phyloP scores from a whole-genome alignment of 2,797 vertebrate species.

The Semotilus atromaculatus region DNA sequence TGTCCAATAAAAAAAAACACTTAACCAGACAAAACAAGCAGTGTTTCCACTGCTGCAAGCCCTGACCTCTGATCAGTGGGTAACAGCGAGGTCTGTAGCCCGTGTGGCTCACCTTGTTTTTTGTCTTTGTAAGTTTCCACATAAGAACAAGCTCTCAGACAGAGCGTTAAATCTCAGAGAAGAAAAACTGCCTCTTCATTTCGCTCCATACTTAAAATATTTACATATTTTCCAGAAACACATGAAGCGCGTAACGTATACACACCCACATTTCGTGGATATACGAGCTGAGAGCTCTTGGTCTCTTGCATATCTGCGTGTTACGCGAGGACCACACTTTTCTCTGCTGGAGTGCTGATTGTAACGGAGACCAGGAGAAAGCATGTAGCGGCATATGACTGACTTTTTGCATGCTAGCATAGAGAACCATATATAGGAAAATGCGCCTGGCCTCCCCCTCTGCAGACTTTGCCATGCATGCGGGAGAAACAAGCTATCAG shows the following conservation, averaged over 20 bases:
- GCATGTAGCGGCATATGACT: conserved; percentile 28
- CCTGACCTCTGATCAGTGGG: conserved; percentile 44
- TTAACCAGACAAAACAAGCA: conserved; percentile 54
- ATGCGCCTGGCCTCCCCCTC: conserved; percentile 28
- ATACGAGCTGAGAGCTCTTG: conserved; percentile 52
- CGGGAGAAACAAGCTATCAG: conserved; percentile 75
- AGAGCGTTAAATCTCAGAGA: conserved; percentile 55
- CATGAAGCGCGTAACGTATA: conserved; percentile 61
- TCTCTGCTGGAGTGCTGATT: conserved; percentile 42
- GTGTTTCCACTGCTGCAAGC: conserved; percentile 41
- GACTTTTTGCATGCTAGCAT: conserved; percentile 25
- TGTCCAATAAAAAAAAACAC: conserved; percentile 48
- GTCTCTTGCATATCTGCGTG: conserved; percentile 48
- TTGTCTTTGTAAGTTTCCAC: conserved; percentile 46
- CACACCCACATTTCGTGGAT: conserved; percentile 54
- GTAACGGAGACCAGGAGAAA: conserved; percentile 44
- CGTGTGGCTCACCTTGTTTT: conserved; percentile 51
- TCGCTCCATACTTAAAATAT: conserved; percentile 74
- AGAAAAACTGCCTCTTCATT: conserved; percentile 67
- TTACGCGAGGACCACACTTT: conserved; percentile 21
- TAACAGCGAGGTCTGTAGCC: conserved; percentile 28
- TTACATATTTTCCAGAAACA: conserved; percentile 77
- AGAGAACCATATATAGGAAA: conserved; percentile 62
- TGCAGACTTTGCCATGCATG: conserved; percentile 57
- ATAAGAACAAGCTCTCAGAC: conserved; percentile 52